Percentiles rank a stretch among this genome's conserved stretches.
Evolutionary conservation across 2,888 invertebrate genomes (phyloP).

Genomic region (Eristalis arbustorum): DNA sequence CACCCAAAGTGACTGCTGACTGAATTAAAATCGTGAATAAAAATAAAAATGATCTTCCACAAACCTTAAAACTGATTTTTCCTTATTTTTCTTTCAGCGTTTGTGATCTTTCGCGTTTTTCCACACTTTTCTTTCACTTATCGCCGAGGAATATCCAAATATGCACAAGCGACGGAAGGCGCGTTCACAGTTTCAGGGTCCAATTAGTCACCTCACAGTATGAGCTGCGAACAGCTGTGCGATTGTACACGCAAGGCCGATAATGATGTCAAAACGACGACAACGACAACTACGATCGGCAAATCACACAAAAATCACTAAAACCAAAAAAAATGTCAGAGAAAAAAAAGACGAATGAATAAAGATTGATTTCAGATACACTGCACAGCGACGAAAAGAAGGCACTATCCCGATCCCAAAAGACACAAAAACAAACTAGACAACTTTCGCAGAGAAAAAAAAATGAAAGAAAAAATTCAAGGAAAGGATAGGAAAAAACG

Average conservation of each 20-base stretch:
- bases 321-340: constrained; percentile 20
- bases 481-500: neutral
- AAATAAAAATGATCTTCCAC: constrained; percentile 69
- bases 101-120: constrained; percentile 41
- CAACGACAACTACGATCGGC: neutral
- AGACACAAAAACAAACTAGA: neutral
- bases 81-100: neutral
- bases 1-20: neutral
- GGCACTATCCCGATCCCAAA: neutral
- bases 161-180: constrained; percentile 29
- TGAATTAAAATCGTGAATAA: constrained; percentile 42
- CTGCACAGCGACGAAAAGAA: neutral
- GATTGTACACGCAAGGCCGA: constrained; percentile 53
- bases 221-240: neutral
- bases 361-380: constrained; percentile 7
- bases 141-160: constrained; percentile 58
- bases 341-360: constrained; percentile 14
- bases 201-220: neutral
- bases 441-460: neutral
- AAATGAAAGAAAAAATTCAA: neutral
- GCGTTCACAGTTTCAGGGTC: neutral
- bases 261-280: constrained; percentile 47
- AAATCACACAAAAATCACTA: constrained; percentile 49
- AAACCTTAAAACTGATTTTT: constrained; percentile 57
- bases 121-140: constrained; percentile 34